A percentile compares a stretch with the other conserved stretches of the same genome.
phyloP scores from a whole-genome alignment of 2,888 invertebrate species.

The Troides helena region DNA sequence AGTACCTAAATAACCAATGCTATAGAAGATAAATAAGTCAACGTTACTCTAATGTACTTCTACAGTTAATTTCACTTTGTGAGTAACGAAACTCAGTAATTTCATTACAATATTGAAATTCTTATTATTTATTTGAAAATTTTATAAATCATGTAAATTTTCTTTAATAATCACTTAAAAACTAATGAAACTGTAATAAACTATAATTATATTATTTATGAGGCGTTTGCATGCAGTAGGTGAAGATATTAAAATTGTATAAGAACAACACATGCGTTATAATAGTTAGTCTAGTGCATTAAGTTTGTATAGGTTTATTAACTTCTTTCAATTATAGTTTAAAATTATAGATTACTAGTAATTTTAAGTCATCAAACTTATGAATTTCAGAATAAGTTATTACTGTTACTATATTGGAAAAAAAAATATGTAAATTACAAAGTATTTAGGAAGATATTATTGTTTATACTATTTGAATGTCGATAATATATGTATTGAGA shows the following conservation, averaged over 20 bases:
- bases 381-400: no score
- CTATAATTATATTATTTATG: constrained; percentile 17
- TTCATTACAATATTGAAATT: not conserved
- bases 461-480: no score
- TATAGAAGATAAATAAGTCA: not conserved
- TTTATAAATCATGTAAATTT: constrained; percentile 4
- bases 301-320: not conserved
- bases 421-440: no score
- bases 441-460: no score
- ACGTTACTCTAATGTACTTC: not conserved
- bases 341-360: no score
- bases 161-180: constrained; percentile 19
- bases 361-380: no score
- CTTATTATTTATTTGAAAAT: not conserved
- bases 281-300: constrained; percentile 30
- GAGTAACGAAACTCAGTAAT: not conserved
- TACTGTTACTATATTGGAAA: no score
- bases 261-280: not conserved
- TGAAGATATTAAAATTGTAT: constrained; percentile 1
- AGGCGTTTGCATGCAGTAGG: constrained; percentile 12
- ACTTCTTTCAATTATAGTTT: no score
- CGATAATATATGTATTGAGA: no score
- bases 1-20: not conserved
- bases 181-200: constrained; percentile 9
- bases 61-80: no score